phyloP scores from a whole-genome alignment of 2,797 vertebrate species.

The Scarus forsteni region DNA sequence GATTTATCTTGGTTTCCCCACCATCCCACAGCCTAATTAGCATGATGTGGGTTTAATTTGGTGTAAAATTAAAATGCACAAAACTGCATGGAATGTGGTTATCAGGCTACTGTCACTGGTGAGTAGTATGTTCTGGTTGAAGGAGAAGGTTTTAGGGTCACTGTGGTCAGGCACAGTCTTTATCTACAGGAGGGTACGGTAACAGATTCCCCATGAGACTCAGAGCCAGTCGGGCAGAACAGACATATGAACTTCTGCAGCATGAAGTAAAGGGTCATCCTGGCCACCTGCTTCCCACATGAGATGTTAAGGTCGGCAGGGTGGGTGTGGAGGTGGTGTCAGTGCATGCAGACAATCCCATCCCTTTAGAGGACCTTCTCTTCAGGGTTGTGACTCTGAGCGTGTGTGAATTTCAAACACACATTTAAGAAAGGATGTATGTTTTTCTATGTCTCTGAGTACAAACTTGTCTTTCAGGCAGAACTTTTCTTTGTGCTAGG shows the following conservation, averaged over 20 bases:
- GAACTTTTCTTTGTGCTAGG: too few species aligned
- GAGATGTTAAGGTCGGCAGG: conserved; percentile 52
- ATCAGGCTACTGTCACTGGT: background rate
- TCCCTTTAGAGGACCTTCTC: conserved; percentile 35
- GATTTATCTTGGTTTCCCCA: too few species aligned
- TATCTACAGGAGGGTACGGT: conserved; percentile 63
- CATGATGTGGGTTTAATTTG: too few species aligned
- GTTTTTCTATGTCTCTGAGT: background rate
- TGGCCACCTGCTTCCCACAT: conserved; percentile 56
- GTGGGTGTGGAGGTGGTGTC: conserved; percentile 31
- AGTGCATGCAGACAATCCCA: conserved; percentile 2
- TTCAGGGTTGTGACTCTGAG: conserved; percentile 14
- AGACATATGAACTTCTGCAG: conserved; percentile 74
- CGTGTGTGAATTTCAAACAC: conserved; percentile 23
- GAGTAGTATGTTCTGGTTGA: conserved; percentile 23
- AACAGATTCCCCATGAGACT: conserved; percentile 65
- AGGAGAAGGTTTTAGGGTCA: conserved; percentile 52
- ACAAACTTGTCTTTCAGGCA: too few species aligned
- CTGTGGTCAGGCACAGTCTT: conserved; percentile 29
- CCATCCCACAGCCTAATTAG: too few species aligned
- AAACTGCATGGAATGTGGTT: background rate
- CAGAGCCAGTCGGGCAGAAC: conserved; percentile 56
- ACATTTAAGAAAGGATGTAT: background rate
- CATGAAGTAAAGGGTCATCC: conserved; percentile 72
- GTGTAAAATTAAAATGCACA: background rate